phyloP scores from a whole-genome alignment of 1,140 invertebrate species.

The Aradophagus sp. region DNA sequence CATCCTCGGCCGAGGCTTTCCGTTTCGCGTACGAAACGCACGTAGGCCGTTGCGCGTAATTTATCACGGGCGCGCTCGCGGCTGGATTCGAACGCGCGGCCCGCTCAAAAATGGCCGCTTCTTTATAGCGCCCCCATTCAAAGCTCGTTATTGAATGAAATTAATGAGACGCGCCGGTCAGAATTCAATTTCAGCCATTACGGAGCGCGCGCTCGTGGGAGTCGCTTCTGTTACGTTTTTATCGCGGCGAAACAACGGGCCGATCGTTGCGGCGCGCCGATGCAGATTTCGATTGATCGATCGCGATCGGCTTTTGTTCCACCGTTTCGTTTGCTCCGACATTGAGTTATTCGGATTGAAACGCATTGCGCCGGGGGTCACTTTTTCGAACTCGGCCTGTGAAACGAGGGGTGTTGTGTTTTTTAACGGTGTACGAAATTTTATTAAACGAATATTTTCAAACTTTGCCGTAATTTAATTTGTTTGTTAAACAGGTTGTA shows the following conservation, averaged over 20 bases:
- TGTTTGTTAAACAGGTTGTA: too few species aligned
- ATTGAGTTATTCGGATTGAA: too few species aligned
- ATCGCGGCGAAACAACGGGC: not conserved
- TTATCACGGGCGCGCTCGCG: constrained; percentile 30
- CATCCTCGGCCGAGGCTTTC: constrained; percentile 36
- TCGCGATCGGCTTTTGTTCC: too few species aligned
- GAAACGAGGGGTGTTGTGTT: too few species aligned
- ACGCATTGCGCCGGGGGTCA: too few species aligned
- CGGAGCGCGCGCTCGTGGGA: constrained; percentile 8
- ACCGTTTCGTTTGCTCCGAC: too few species aligned
- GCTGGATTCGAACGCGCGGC: constrained; percentile 13
- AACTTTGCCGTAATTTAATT: too few species aligned
- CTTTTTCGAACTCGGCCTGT: too few species aligned
- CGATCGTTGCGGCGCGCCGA: too few species aligned
- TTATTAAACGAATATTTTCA: too few species aligned
- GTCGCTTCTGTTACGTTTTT: constrained; percentile 5
- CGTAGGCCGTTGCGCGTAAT: constrained; percentile 37
- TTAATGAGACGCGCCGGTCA: constrained; percentile 22
- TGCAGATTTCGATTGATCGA: too few species aligned
- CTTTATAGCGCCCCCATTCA: constrained; percentile 16
- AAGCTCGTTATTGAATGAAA: constrained; percentile 36
- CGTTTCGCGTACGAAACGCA: constrained; percentile 36
- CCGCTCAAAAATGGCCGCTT: constrained; percentile 21
- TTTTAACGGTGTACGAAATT: too few species aligned
- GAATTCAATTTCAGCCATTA: constrained; percentile 33